These are phyloP conservation scores for Aspidoscelis tigris DNA, from an alignment of 2,113 vertebrate species.

Conservation along the genomic window DNA sequence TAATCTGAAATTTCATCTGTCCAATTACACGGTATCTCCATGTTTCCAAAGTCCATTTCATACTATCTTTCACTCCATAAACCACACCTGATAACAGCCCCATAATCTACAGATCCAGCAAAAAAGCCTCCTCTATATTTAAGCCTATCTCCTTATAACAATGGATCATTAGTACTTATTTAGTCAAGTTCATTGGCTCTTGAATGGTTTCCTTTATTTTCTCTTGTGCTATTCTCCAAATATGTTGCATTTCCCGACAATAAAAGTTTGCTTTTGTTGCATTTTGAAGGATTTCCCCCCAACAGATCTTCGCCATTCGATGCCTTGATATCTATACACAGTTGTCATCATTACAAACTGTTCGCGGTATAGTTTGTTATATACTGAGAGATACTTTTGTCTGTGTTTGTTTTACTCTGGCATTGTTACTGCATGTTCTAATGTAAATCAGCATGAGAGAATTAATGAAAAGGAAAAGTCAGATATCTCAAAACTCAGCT, in stretches of 20 bases:
- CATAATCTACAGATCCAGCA: too few species aligned
- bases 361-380: neutral
- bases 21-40: too few species aligned
- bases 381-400: neutral
- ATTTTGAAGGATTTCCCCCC: neutral
- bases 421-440: neutral
- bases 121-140: too few species aligned
- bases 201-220: too few species aligned
- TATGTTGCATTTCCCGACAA: neutral
- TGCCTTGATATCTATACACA: slow-evolving; percentile 1
- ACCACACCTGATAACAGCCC: too few species aligned
- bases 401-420: neutral
- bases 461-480: neutral
- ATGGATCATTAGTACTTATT: too few species aligned
- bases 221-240: too few species aligned
- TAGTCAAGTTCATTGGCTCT: too few species aligned
- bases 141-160: too few species aligned
- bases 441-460: neutral
- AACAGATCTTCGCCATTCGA: neutral
- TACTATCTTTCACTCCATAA: too few species aligned
- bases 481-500: neutral
- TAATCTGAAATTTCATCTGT: too few species aligned
- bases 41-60: too few species aligned
- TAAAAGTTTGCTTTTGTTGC: neutral
- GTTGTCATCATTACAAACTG: neutral